Evolutionary conservation across 2,113 vertebrate species (phyloP).

Genomic region (Halichoerus grypus): DNA sequence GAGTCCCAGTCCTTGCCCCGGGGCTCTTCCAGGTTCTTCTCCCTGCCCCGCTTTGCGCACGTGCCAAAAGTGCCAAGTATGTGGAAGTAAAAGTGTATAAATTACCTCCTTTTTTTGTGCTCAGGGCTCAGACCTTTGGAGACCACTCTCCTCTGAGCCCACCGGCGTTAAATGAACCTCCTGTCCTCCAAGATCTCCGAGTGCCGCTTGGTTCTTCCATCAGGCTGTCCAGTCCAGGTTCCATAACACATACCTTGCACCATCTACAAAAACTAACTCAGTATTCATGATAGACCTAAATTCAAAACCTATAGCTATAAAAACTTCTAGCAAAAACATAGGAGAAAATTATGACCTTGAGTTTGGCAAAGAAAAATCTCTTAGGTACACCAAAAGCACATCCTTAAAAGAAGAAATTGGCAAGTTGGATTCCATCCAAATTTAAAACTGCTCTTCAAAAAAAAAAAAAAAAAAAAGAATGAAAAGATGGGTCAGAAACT

Average conservation of each 20-base stretch:
- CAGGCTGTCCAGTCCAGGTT: too few relatives aligned
- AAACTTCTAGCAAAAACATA: background rate
- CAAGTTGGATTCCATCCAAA: background rate
- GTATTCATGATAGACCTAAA: background rate
- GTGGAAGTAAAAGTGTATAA: too few relatives aligned
- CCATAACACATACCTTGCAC: background rate
- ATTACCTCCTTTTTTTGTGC: too few relatives aligned
- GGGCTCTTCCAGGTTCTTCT: too few relatives aligned
- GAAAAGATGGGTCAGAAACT: background rate
- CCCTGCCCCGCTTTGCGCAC: too few relatives aligned
- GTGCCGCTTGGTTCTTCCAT: too few relatives aligned
- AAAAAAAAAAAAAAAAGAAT: background rate
- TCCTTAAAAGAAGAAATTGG: background rate
- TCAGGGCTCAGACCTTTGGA: too few relatives aligned
- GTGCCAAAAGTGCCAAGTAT: too few relatives aligned
- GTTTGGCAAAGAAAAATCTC: background rate
- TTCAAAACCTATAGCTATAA: background rate
- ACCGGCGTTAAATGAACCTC: too few relatives aligned
- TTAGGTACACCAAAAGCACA: background rate
- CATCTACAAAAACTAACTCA: slow-evolving; percentile 23
- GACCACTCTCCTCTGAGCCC: too few relatives aligned
- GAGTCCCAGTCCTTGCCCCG: too few relatives aligned
- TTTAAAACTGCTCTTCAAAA: background rate
- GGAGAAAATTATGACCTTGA: background rate
- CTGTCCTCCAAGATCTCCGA: too few relatives aligned